These are phyloP conservation scores for Drosophila chauvacae DNA, from an alignment of 1,140 invertebrate species.

Conservation along the genomic window DNA sequence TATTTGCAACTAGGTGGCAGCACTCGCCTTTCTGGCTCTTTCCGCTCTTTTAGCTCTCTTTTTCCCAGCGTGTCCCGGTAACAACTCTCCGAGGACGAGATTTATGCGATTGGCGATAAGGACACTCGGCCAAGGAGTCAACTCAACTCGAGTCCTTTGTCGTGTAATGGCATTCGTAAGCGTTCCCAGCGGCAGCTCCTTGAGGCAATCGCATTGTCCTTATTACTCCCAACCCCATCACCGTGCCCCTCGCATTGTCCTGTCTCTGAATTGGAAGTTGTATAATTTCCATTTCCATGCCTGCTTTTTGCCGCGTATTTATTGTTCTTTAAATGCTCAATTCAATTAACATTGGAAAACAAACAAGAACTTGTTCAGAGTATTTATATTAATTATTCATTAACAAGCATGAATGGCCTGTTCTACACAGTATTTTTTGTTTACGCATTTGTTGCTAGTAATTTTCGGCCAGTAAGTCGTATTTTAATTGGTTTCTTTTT, in stretches of 20 bases:
- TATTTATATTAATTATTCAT: conserved; percentile 72
- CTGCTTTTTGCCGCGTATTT: conserved; percentile 51
- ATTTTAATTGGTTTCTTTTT: conserved; percentile 51
- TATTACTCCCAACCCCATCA: conserved; percentile 5
- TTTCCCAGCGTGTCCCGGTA: conserved; percentile 54
- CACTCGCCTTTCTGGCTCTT: conserved; percentile 23
- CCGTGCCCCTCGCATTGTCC: conserved; percentile 18
- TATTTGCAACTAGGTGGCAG: conserved; percentile 78
- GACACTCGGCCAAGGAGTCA: conserved; percentile 37
- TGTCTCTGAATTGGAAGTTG: conserved; percentile 7
- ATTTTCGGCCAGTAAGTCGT: conserved; percentile 7
- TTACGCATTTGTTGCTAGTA: conserved; percentile 20
- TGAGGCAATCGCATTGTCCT: conserved; percentile 64
- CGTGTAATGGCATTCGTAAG: conserved; percentile 76
- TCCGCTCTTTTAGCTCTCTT: background rate
- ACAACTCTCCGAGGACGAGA: conserved; percentile 79
- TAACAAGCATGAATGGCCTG: conserved; percentile 26
- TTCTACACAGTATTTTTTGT: conserved; percentile 23
- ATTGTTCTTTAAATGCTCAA: conserved; percentile 72
- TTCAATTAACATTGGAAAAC: conserved; percentile 69
- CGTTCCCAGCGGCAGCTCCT: conserved; percentile 41
- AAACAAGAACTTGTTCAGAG: conserved; percentile 44
- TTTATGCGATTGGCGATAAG: conserved; percentile 78
- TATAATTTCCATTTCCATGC: conserved; percentile 25
- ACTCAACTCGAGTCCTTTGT: conserved; percentile 49